These are phyloP conservation scores for Cacatua alba DNA, from an alignment of 2,113 vertebrate genomes.

Conservation along the genomic window DNA sequence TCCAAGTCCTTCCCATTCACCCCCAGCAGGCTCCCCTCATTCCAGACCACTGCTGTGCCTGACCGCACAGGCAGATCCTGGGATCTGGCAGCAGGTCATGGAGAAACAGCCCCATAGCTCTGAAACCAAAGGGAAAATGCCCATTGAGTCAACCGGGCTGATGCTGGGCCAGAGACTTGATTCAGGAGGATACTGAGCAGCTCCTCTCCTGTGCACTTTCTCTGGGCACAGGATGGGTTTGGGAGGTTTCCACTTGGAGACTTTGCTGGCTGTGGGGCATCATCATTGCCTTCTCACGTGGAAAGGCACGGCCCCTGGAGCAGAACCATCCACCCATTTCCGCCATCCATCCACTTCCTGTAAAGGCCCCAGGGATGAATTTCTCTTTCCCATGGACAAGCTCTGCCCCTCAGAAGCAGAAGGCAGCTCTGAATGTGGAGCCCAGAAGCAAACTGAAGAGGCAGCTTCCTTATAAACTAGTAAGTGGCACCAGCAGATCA, in stretches of 20 bases:
- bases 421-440: not conserved
- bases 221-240: not conserved
- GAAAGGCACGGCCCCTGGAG: not conserved
- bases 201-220: not conserved
- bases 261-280: not conserved
- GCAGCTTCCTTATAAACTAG: not conserved
- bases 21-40: not conserved
- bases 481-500: not conserved
- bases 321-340: rapidly evolving
- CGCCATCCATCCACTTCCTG: not conserved
- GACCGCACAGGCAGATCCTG: rapidly evolving
- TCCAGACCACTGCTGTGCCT: not conserved
- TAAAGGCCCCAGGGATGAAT: not conserved
- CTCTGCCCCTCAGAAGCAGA: not conserved
- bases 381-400: not conserved
- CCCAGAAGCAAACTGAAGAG: not conserved
- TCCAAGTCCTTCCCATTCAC: not conserved
- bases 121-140: not conserved
- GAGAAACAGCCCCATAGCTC: not conserved
- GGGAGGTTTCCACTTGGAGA: not conserved
- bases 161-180: not conserved
- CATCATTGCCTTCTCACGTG: not conserved
- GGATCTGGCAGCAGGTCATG: rapidly evolving
- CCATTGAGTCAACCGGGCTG: rapidly evolving
- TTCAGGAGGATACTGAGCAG: not conserved